Evolutionary conservation across 1,140 invertebrate genomes (phyloP).

Genomic region (Trichonephila inaurata): DNA sequence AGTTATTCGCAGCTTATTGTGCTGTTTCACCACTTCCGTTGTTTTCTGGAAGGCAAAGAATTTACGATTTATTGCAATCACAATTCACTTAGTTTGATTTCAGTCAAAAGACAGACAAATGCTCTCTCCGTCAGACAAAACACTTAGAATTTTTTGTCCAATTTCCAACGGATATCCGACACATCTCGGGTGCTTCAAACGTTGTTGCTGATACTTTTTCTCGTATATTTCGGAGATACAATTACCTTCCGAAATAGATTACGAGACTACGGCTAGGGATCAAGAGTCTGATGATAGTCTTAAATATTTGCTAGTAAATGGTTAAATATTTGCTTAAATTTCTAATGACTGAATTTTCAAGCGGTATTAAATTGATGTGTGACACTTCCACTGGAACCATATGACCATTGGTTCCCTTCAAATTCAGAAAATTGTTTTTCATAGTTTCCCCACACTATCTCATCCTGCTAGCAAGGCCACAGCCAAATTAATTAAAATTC

Average conservation of each 20-base stretch:
- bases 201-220: conserved; percentile 71
- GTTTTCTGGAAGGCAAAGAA: neutral
- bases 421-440: neutral
- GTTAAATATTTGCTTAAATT: neutral
- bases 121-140: neutral
- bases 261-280: neutral
- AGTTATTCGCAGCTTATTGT: conserved; percentile 79
- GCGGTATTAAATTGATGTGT: neutral
- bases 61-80: conserved; percentile 33
- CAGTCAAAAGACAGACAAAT: neutral
- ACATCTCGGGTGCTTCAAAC: conserved; percentile 80
- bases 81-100: conserved; percentile 42
- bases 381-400: neutral
- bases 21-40: neutral
- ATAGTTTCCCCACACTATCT: neutral
- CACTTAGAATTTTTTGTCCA: conserved; percentile 80
- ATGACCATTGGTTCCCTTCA: neutral
- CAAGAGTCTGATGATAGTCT: neutral
- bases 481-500: neutral
- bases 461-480: neutral
- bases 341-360: neutral
- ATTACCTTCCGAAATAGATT: neutral
- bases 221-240: neutral
- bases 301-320: neutral
- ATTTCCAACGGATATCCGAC: conserved; percentile 80